These are phyloP conservation scores for Peribatodes rhomboidaria DNA, from an alignment of 2,888 invertebrate genomes.

Conservation along the genomic window DNA sequence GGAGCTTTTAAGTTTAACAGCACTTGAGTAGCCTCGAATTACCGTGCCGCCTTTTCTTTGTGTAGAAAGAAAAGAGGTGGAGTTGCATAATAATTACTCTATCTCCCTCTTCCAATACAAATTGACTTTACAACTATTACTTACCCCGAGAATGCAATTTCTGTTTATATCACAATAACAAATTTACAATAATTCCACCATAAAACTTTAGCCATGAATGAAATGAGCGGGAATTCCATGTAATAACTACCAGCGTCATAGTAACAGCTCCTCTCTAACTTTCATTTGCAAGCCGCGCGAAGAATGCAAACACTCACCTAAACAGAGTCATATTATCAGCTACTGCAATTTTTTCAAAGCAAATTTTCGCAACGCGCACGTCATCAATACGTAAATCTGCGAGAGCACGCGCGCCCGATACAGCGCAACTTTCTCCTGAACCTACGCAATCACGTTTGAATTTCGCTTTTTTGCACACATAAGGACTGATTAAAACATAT, in stretches of 20 bases:
- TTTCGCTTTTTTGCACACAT: conserved; percentile 72
- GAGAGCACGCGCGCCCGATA: conserved; percentile 61
- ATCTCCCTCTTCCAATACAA: not conserved
- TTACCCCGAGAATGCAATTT: not conserved
- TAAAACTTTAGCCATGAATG: conserved; percentile 15
- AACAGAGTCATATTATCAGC: conserved; percentile 52
- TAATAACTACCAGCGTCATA: conserved; percentile 20
- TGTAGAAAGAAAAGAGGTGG: not conserved
- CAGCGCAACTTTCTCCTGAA: conserved; percentile 71
- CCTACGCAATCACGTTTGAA: conserved; percentile 69
- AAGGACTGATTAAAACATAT: conserved; percentile 37
- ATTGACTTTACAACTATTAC: not conserved
- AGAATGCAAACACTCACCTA: conserved; percentile 53
- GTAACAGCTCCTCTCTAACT: conserved; percentile 32
- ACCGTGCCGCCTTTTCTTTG: not conserved
- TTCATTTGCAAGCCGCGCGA: conserved; percentile 41
- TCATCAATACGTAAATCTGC: conserved; percentile 67
- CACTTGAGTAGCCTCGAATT: conserved; percentile 51
- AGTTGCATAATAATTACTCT: conserved; percentile 1
- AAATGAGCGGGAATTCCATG: conserved; percentile 28
- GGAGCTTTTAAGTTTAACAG: conserved; percentile 57
- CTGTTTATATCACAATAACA: not conserved
- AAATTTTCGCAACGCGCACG: conserved; percentile 68
- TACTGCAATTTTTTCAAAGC: conserved; percentile 54
- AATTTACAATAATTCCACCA: not conserved